Evolutionary conservation across 1,140 invertebrate species (phyloP), one percentile per base, ranked within the genome.

Genomic region (Drosophila nigrodunni): DNA sequence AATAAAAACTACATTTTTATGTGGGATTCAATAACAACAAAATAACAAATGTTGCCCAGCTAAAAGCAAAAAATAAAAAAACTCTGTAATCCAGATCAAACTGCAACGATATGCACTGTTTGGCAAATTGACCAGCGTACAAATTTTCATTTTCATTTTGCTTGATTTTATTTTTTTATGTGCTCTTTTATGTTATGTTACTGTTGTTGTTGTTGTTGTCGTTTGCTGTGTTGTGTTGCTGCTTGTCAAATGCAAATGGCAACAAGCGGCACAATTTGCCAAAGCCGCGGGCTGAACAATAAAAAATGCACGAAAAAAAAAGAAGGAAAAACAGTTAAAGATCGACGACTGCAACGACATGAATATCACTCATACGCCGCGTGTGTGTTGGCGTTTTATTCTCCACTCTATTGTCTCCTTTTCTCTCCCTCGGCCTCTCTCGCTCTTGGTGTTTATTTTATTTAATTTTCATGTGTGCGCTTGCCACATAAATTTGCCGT

Each of bases 401-500:
- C 60, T n/a, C 44, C 35, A 21, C 11, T 37, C 35, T 15, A 35
- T 43, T n/a, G 10, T 60, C 39, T 43, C 71, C 46, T 21, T 21
- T 21, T 21, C 35, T 25, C 35, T 34, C 8, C 15, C 37, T n/a
- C 41, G 15, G 15, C 35, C 11, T 37, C 25, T 15, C 41, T 43
- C 9, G 18, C 39, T 75, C 3, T 18, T 21, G 41, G 10, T 5
- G 15, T 44, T 9, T 13, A 47, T 39, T 67, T 46, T 25, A 50
- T 52, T 35, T 59, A 46, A 34, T 67, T 70, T 66, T 35, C 9
- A 34, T 54, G 15, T 62, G 67, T 70, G 34, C 47, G 43, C 43
- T 50, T 35, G 66, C 52, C 62, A 64, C 80, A 90, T 90, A 90
- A 91, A 90, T 90, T 91, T 90, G 90, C 86, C 62, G 81, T 83